A percentile compares a stretch with the other conserved stretches of the same genome.
Evolutionary conservation across 2,113 vertebrate species (phyloP).

Genomic region (Chionomys nivalis): DNA sequence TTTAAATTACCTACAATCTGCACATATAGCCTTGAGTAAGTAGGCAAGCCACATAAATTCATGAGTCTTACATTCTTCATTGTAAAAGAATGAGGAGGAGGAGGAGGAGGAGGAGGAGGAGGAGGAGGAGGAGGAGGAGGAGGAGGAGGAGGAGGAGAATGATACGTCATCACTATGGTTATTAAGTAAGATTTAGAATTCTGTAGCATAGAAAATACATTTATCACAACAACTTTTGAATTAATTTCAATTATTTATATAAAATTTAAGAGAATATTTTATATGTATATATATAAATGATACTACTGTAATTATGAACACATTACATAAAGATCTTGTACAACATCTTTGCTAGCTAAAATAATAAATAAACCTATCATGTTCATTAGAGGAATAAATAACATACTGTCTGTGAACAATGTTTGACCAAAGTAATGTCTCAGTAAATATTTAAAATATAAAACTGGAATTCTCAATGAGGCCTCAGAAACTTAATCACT

Average conservation of each 20-base stretch:
- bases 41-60: constrained; percentile 29
- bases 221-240: constrained; percentile 1
- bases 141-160: background rate
- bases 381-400: constrained; percentile 43
- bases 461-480: constrained; percentile 7
- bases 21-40: background rate
- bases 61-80: constrained; percentile 1
- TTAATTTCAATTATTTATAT: constrained; percentile 10
- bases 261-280: constrained; percentile 8
- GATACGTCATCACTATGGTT: background rate
- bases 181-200: constrained; percentile 49
- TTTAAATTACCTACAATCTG: constrained; percentile 39
- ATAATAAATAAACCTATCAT: constrained; percentile 23
- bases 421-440: constrained; percentile 38
- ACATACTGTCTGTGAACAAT: constrained; percentile 33
- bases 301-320: background rate
- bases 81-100: background rate
- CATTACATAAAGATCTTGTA: constrained; percentile 17
- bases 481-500: background rate
- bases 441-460: constrained; percentile 59
- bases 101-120: background rate
- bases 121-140: background rate
- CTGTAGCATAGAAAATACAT: background rate
- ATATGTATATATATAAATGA: constrained; percentile 22
- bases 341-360: constrained; percentile 12